Percentiles rank a stretch among this genome's conserved stretches.
These are phyloP conservation scores for Pseudocheirus occidentalis DNA, from an alignment of 2,797 vertebrate genomes.

Conservation along the genomic window DNA sequence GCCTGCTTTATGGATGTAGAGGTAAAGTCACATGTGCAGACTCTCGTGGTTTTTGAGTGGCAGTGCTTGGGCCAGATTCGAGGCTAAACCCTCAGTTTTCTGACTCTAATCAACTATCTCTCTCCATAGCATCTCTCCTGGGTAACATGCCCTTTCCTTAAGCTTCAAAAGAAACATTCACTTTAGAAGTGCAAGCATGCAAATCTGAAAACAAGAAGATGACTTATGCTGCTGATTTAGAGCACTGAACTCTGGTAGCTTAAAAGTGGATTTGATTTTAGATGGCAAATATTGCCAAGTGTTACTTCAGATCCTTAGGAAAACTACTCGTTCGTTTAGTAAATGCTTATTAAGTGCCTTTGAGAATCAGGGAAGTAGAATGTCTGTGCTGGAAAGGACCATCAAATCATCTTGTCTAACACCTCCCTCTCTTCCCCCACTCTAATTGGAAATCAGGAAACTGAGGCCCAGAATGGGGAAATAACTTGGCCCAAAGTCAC, in stretches of 20 bases:
- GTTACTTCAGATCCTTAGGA: slow-evolving; percentile 55
- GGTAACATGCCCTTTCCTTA: slow-evolving; percentile 2
- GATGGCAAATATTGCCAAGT: slow-evolving; percentile 57
- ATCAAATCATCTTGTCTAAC: neutral
- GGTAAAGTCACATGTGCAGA: neutral
- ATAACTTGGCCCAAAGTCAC: neutral
- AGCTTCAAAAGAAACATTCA: slow-evolving; percentile 30
- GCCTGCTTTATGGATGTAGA: neutral
- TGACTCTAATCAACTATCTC: neutral
- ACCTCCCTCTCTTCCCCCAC: neutral
- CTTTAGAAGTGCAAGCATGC: slow-evolving; percentile 28
- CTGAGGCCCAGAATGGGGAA: neutral
- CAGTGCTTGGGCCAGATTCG: neutral
- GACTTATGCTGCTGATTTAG: slow-evolving; percentile 55
- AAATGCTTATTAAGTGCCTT: neutral
- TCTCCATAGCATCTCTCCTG: slow-evolving; percentile 6
- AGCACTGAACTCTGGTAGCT: slow-evolving; percentile 61
- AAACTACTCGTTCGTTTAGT: neutral
- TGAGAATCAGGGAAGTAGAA: neutral
- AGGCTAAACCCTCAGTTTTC: neutral
- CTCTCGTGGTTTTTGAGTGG: neutral
- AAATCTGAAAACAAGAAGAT: slow-evolving; percentile 46
- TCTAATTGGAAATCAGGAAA: neutral
- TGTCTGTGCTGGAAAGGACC: neutral
- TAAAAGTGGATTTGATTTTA: slow-evolving; percentile 69